Percentiles rank a stretch among this genome's conserved stretches.
phyloP scores from a whole-genome alignment of 2,797 vertebrate genomes.

The Kryptolebias ocellatus region DNA sequence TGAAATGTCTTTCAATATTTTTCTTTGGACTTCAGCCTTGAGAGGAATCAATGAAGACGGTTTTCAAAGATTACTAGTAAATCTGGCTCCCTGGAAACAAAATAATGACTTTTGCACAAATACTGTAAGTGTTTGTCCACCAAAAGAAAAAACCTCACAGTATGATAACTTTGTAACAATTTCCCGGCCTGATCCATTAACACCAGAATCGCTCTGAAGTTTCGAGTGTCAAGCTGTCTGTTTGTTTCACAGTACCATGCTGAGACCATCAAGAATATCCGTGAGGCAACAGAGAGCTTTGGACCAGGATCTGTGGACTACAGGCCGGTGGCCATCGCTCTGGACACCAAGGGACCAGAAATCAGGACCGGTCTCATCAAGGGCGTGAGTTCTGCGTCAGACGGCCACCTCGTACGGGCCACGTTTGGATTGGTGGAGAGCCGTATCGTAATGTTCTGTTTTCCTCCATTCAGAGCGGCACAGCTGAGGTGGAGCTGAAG shows the following conservation, averaged over 20 bases:
- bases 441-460: neutral
- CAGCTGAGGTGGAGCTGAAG: constrained; percentile 94
- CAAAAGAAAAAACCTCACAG: neutral
- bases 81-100: no score
- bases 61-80: no score
- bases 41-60: no score
- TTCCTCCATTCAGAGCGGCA: constrained; percentile 86
- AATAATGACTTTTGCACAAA: no score
- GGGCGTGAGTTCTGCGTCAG: constrained; percentile 85
- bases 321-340: constrained; percentile 93
- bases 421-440: neutral
- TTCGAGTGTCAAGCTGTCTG: neutral
- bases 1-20: no score
- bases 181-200: neutral
- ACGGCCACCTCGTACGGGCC: neutral
- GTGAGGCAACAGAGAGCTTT: constrained; percentile 92
- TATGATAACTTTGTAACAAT: neutral
- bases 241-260: constrained; percentile 85
- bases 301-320: constrained; percentile 88
- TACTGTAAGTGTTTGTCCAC: neutral
- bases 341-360: constrained; percentile 99
- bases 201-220: neutral
- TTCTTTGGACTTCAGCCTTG: no score
- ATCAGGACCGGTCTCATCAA: constrained; percentile 98
- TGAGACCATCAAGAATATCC: constrained; percentile 95